Evolutionary conservation across 1,140 invertebrate species (phyloP), one percentile per base, ranked within the genome.

Genomic region (Mactra quadrangularis): DNA sequence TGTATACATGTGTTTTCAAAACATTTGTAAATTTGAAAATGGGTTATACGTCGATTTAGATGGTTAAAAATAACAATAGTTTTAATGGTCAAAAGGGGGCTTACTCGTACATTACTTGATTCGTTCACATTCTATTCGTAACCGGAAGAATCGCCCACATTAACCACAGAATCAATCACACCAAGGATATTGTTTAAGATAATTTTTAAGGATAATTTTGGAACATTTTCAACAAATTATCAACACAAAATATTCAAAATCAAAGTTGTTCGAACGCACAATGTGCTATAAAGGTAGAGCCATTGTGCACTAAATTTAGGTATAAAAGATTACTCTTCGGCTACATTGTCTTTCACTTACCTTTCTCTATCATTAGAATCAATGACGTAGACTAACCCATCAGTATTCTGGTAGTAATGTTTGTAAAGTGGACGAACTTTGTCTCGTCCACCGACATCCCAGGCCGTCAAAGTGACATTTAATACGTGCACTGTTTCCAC

Each of bases 341-440:
- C 4, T 55, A 22, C 6, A 19, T 9, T 9, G 6, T 22, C 19
- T 55, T 19, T 7, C n/a, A 55, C 7, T 31, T 68, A 82, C 68
- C 78, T 71, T 33, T 82, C 78, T 22, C 55, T 72, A 41, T 82
- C 78, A 52, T 71, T 62, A 29, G 53, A 59, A 45, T 82, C 78
- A 1, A 82, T 1, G 2, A 83, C 71, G 25, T 41, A 83, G 0
- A 83, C 59, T 35, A 83, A 6, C 1, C 64, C 81, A 7, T 66
- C 25, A 82, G 96, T 96, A 87, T 97, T 97, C 88, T 97, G 98
- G 90, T 98, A 99, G 93, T 99, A 99, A 94, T 99, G 98, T 93
- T 97, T 95, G 97, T 98, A 97, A 88, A 97, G 93, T 89, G 96
- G 96, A 92, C 97, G 94, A 88, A 98, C 98, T 94, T 98, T 98